Evolutionary conservation across 1,140 invertebrate species (phyloP).

Genomic region (Pachypeltis micranthus): DNA sequence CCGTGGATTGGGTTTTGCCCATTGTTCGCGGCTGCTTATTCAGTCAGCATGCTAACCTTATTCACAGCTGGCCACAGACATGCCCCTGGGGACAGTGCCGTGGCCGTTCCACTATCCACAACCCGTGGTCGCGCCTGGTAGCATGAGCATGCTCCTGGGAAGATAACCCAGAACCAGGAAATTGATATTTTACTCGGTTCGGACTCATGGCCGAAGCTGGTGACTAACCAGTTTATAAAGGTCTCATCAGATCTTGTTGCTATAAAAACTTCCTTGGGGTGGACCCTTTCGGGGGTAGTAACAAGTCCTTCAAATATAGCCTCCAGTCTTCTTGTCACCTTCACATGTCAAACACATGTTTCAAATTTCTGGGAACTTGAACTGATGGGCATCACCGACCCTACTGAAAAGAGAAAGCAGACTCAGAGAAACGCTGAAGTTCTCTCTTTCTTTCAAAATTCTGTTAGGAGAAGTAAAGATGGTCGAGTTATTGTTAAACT

Average conservation of each 20-base stretch:
- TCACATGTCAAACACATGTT: background rate
- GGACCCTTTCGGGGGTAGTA: background rate
- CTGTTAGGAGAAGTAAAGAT: background rate
- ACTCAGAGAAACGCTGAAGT: background rate
- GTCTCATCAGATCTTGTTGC: background rate
- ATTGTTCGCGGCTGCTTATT: too few relatives aligned
- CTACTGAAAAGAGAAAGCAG: background rate
- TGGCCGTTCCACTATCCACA: too few relatives aligned
- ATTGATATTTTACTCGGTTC: conserved; percentile 4
- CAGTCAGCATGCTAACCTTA: too few relatives aligned
- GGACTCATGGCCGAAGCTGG: background rate
- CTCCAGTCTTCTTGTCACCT: background rate
- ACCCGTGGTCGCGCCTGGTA: too few relatives aligned
- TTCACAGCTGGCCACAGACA: too few relatives aligned
- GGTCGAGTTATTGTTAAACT: background rate
- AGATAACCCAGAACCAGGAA: too few relatives aligned
- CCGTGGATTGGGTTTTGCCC: too few relatives aligned
- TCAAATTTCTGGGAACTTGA: background rate
- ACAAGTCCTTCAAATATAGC: background rate
- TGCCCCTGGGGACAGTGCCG: too few relatives aligned
- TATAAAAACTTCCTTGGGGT: background rate
- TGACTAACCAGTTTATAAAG: background rate
- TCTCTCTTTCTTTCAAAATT: background rate
- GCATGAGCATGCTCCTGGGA: too few relatives aligned
- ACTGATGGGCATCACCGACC: background rate